phyloP scores from a whole-genome alignment of 2,113 vertebrate species.

The Cyanoderma ruficeps region DNA sequence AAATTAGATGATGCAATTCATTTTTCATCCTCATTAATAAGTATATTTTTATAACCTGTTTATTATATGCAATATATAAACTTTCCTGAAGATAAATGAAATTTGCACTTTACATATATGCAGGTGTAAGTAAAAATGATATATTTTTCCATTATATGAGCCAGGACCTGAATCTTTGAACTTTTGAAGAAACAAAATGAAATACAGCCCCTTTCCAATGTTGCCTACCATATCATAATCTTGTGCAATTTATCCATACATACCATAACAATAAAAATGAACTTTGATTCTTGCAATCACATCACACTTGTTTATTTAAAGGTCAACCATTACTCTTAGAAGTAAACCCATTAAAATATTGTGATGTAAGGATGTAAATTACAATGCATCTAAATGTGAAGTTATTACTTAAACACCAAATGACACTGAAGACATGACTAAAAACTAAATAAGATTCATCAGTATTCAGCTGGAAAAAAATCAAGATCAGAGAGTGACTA shows the following conservation, averaged over 20 bases:
- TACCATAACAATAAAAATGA: background rate
- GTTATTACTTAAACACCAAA: slow-evolving; percentile 3
- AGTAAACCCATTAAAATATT: slow-evolving; percentile 23
- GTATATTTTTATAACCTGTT: background rate
- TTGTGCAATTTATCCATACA: background rate
- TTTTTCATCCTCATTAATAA: background rate
- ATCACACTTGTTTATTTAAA: slow-evolving; percentile 17
- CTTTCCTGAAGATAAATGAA: background rate
- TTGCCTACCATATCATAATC: background rate
- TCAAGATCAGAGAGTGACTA: background rate
- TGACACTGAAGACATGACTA: background rate
- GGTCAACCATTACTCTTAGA: background rate
- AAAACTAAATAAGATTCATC: background rate
- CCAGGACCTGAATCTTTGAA: background rate
- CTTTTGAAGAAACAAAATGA: background rate
- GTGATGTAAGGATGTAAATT: slow-evolving; percentile 7
- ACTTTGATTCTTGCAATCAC: background rate
- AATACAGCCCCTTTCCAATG: background rate
- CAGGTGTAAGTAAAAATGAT: background rate
- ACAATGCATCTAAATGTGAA: background rate
- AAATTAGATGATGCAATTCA: background rate
- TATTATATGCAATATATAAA: background rate
- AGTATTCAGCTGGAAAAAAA: background rate
- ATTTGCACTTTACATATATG: background rate
- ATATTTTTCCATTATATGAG: background rate